Conservation (phyloP, 30 jellyfish, hydroid and myxozoan genomes). For the Turritopsis rubra region DNA sequence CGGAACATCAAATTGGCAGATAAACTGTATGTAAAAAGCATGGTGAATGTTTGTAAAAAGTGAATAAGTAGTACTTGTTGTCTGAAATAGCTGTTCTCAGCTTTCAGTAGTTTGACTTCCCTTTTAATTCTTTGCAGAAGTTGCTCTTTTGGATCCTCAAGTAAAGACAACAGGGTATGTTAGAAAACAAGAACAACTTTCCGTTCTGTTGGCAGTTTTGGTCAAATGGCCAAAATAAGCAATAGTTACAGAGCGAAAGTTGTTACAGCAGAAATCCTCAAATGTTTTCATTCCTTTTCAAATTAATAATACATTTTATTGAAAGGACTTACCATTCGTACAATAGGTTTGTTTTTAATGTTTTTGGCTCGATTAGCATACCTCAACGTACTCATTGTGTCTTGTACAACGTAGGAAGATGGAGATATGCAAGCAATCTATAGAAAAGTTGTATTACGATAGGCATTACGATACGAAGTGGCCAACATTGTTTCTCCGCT, state of each 20-base stretch:
- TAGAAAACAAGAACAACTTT: not conserved
- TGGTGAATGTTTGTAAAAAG: too few relatives aligned
- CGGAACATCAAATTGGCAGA: too few relatives aligned
- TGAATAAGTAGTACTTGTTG: constrained; percentile 62
- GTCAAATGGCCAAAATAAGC: too few relatives aligned
- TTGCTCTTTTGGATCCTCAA: constrained; percentile 97
- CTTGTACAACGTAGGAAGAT: constrained; percentile 67
- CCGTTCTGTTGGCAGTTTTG: not conserved
- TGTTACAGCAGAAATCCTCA: too few relatives aligned
- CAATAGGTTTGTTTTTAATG: constrained; percentile 90
- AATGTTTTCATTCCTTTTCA: too few relatives aligned
- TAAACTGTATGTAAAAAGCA: too few relatives aligned
- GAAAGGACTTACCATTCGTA: constrained; percentile 91
- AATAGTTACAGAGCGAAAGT: too few relatives aligned
- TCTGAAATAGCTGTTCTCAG: constrained; percentile 81
- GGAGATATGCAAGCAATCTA: constrained; percentile 98
- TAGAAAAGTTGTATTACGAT: not conserved
- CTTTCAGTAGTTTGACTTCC: constrained; percentile 75
- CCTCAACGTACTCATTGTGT: constrained; percentile 82
- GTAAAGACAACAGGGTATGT: not conserved
- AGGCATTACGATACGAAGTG: not conserved
- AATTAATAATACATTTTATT: too few relatives aligned
- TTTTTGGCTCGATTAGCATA: constrained; percentile 97
- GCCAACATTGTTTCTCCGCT: too few relatives aligned
- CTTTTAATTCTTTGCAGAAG: constrained; percentile 67